Conservation (phyloP, 2,888 invertebrate genomes). For the Nebria brevicollis region DNA sequence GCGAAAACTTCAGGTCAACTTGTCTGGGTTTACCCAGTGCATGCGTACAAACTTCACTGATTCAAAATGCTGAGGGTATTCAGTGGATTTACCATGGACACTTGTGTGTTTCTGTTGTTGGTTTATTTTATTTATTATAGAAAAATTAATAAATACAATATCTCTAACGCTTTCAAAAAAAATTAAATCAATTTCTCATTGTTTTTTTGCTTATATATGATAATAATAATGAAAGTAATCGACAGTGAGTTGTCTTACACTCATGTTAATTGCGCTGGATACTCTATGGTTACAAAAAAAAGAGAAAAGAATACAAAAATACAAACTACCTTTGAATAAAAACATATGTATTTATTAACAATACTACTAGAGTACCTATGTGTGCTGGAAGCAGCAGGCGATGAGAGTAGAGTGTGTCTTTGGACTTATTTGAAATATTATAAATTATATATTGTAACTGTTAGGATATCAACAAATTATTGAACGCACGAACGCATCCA, state of each 20-base stretch:
- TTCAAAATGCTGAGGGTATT: constrained; percentile 40
- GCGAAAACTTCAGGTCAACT: constrained; percentile 36
- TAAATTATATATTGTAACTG: constrained; percentile 61
- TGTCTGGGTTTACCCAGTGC: constrained; percentile 39
- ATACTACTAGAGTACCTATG: constrained; percentile 65
- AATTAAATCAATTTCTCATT: not conserved
- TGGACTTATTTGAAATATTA: constrained; percentile 56
- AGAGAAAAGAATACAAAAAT: constrained; percentile 30
- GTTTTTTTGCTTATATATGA: not conserved
- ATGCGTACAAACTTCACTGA: constrained; percentile 45
- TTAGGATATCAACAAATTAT: constrained; percentile 58
- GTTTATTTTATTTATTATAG: not conserved
- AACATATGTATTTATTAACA: constrained; percentile 45
- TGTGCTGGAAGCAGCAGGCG: constrained; percentile 59
- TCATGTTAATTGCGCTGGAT: constrained; percentile 39
- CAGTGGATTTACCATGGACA: constrained; percentile 17
- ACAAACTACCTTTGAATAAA: constrained; percentile 44
- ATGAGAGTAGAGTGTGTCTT: constrained; percentile 57
- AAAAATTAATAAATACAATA: not conserved
- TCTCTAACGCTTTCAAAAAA: not conserved
- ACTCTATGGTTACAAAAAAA: constrained; percentile 39
- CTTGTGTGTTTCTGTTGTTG: not conserved
- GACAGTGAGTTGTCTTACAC: constrained; percentile 13
- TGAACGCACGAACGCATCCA: constrained; percentile 44
- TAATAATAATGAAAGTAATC: not conserved